Base-by-base conservation (phyloP, 2,888 invertebrate species). In the Phengaris arion region DNA sequence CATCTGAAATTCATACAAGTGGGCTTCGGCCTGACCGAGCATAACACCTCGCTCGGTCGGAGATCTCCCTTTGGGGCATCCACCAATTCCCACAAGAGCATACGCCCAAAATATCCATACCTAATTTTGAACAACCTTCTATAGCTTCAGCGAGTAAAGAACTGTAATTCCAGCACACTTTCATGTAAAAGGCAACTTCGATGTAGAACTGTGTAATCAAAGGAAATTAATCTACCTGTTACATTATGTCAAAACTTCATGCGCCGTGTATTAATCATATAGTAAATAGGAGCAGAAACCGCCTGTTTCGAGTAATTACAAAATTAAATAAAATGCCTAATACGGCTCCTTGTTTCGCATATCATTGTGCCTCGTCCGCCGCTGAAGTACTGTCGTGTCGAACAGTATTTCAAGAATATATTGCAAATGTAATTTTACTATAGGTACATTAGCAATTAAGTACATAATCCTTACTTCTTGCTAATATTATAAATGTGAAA, bases 281-380 rank as follows among this genome's bases (percentile, higher is more conserved):
- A 77, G 77, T 77, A 76, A 76, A 77, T 75, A 72, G 13, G 35
- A 15, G 83, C 75, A 75, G 85, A 83, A 85, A 84, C 81, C 82
- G 80, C 79, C 80, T 80, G 81, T 82, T 77, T 81, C 79, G 77
- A 83, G 85, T 89, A 89, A 91, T 90, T 89, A 90, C 87, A 82
- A 81, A 85, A 85, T 85, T 83, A 72, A 72, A 72, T 86, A 86
- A 89, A 87, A 84, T 85, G 83, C 82, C 83, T 82, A 81, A 80
- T 82, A 85, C 84, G 85, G 82, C 88, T 85, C 84, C 85, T 83
- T 85, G 87, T 91, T 92, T 88, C 85, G 91, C 92, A 91, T 90
- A 91, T 92, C 92, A 92, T 92, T 86, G 84, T 86, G 81, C 82
- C 82, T 91, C 89, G 89, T 91, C 92, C 88, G 89, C 81, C 80